Evolutionary conservation across 2,888 invertebrate genomes (phyloP), one percentile per base, ranked within the genome.

Genomic region (Conistra vaccinii): DNA sequence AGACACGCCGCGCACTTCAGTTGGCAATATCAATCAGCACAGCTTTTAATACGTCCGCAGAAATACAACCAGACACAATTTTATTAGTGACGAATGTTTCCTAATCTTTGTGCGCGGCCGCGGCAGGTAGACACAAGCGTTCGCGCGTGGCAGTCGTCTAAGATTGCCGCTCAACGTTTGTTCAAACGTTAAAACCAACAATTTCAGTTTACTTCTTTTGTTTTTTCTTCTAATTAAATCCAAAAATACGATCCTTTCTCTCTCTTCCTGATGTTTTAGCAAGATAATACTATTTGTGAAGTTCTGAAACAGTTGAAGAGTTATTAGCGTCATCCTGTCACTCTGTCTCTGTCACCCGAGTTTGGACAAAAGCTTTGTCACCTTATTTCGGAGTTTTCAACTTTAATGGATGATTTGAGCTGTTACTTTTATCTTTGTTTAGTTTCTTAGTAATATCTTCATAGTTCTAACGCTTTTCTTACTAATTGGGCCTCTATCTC

Each of bases 241-340:
- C 14, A 72, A 57, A 77, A 81, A 76, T 53, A 61, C 10, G 32
- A 60, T 57, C 9, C 58, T 51, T 63, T 45, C n/a, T 61, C 29
- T 65, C 48, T 0, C 60, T 42, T 55, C 29, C 67, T 51, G 72
- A 85, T 78, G 65, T 62, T 73, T 74, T 14, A 62, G 51, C 17
- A 32, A 71, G 80, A 72, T 69, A 84, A 74, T 61, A 82, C 69
- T 83, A 77, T 83, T 84, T 85, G 32, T 78, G 73, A 69, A 76
- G 71, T 76, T 74, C 23, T 68, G 70, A 61, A 55, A 45, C 60
- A n/a, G 71, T 60, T 68, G 58, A 48, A 48, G 74, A 80, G 67
- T 73, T 85, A 85, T 85, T 84, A 85, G 68, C 60, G 85, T 85
- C 85, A 75, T 78, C 58, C 76, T 71, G 85, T 75, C 86, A 29